Evolutionary conservation across 2,113 vertebrate genomes (phyloP), one percentile per base, ranked within the genome.

Genomic region (Herpetotheres cachinnans): DNA sequence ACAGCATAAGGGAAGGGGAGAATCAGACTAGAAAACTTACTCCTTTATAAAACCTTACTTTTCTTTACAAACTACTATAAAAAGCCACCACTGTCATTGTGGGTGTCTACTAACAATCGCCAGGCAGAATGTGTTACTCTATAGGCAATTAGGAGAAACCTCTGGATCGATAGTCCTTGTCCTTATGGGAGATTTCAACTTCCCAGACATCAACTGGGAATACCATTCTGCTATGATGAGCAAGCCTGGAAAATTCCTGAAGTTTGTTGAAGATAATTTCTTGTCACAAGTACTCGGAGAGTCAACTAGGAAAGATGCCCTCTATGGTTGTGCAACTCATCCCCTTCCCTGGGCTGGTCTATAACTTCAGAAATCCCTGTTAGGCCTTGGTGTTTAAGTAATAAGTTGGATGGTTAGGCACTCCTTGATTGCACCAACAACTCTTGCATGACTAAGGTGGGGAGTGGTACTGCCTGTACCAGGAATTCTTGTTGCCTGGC

Each of bases 1-100:
- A 1, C 2, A 62, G 8, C 10, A 49, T 27, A 58, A 58, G 1
- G 1, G 2, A 27, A 61, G 2, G 6, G 10, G 4, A 69, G 9
- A 73, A 66, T 71, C 18, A 50, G 29, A 69, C 3, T 24, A 79
- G 36, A 87, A 90, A 78, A 38, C 2, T 11, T 49, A 44, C 5
- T 52, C 14, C 9, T 89, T 86, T 20, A 15, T 44, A 79, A 82
- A 34, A 17, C 0, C 0, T 22, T 52, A 2, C 2, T 59, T 80
- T 89, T 76, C 5, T 59, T 88, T 61, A 50, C 2, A 71, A 63
- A 81, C 4, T 65, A 15, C 7, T 36, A 40, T 17, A 65, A 59
- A 74, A 79, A 76, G 1, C 3, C 4, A 44, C 2, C 10, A 13
- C n/a, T n/a, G 2, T n/a, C 32, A 26, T 5, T 8, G 7, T 54